phyloP scores from a whole-genome alignment of 2,888 invertebrate species.

The Apamea anceps region DNA sequence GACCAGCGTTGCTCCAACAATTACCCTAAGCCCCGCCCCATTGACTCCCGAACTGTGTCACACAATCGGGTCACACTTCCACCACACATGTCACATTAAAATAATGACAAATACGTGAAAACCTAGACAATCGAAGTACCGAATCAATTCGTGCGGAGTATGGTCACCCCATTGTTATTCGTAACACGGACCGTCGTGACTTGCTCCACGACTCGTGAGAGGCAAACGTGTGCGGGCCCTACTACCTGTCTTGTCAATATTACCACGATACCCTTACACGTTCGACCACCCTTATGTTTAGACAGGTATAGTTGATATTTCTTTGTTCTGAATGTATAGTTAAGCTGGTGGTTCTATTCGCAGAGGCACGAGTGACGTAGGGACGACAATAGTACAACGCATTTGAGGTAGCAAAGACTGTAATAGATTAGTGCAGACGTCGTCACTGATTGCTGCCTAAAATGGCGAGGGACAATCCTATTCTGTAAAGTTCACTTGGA shows the following conservation, averaged over 20 bases:
- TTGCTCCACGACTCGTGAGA: conserved; percentile 70
- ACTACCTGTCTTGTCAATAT: conserved; percentile 68
- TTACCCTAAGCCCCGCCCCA: neutral
- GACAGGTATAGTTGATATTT: conserved; percentile 11
- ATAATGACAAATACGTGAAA: conserved; percentile 65
- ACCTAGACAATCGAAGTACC: conserved; percentile 64
- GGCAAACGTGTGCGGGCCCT: conserved; percentile 68
- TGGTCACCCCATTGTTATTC: conserved; percentile 72
- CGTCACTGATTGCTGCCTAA: conserved; percentile 32
- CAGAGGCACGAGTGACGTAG: conserved; percentile 55
- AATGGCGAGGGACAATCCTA: neutral
- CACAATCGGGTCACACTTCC: conserved; percentile 9
- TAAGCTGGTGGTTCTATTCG: conserved; percentile 30
- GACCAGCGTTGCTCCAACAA: neutral
- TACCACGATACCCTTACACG: conserved; percentile 26
- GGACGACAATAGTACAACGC: conserved; percentile 55
- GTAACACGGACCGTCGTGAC: conserved; percentile 70
- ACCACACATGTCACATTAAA: conserved; percentile 55
- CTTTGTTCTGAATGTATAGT: neutral
- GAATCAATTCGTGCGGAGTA: conserved; percentile 68
- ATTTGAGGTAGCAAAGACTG: conserved; percentile 53
- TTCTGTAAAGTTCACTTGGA: neutral
- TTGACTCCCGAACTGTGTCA: neutral
- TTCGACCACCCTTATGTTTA: conserved; percentile 11
- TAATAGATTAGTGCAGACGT: conserved; percentile 49